A percentile compares a stretch with the other conserved stretches of the same genome.
Conservation (phyloP, 2,113 vertebrate genomes). For the pig (Sus scrofa) region DNA sequence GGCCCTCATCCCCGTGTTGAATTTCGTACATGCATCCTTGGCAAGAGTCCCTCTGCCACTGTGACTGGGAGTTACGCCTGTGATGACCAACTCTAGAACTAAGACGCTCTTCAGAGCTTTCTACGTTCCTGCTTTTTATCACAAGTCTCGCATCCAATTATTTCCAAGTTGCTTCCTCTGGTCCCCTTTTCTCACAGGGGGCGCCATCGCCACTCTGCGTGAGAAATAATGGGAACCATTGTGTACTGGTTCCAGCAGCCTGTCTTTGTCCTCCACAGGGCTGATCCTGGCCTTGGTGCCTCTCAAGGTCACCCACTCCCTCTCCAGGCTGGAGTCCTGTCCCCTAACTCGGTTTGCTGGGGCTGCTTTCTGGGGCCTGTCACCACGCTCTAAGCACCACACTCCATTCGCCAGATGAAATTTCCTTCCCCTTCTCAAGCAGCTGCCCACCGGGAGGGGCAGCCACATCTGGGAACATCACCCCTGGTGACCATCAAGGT, state of each 20-base stretch:
- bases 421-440: background rate
- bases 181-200: background rate
- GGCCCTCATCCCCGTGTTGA: accelerated
- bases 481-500: accelerated
- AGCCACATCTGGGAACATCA: no score
- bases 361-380: background rate
- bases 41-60: background rate
- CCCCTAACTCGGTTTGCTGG: background rate
- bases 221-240: accelerated
- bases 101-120: background rate
- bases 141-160: accelerated
- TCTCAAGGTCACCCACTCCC: background rate
- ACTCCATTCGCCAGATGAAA: background rate
- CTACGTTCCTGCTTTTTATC: background rate
- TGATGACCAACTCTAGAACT: background rate
- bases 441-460: background rate
- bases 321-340: no score
- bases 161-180: background rate
- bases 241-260: background rate
- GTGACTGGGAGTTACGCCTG: background rate
- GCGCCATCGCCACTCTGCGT: accelerated
- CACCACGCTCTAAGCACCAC: background rate
- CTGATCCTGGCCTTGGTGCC: background rate
- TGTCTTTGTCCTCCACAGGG: accelerated
- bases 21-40: accelerated